These are phyloP conservation scores for Loriculus beryllinus DNA, from an alignment of 2,797 vertebrate genomes.

Conservation along the genomic window DNA sequence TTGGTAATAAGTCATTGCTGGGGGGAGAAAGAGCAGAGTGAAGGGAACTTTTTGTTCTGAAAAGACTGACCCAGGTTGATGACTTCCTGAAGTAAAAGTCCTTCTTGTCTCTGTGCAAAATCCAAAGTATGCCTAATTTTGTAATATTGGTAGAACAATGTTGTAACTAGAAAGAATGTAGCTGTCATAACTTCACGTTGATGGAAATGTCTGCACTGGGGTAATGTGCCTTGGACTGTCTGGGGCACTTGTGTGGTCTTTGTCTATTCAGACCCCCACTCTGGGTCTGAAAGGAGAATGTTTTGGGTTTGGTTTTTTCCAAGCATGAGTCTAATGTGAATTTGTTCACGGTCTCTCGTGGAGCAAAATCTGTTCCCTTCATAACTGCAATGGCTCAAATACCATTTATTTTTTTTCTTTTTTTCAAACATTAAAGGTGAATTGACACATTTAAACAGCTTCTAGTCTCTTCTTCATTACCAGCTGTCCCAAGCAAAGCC, in stretches of 20 bases:
- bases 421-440: constrained; percentile 71
- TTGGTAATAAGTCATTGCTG: background rate
- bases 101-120: constrained; percentile 67
- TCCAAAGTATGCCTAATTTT: constrained; percentile 69
- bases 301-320: constrained; percentile 33
- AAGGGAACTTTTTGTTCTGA: background rate
- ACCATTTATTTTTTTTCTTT: constrained; percentile 57
- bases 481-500: background rate
- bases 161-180: constrained; percentile 65
- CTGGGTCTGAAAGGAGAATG: constrained; percentile 44
- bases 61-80: constrained; percentile 29
- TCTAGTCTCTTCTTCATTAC: constrained; percentile 20
- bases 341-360: constrained; percentile 58
- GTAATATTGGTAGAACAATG: constrained; percentile 61
- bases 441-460: constrained; percentile 68
- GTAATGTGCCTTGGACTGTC: constrained; percentile 36
- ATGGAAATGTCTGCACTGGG: constrained; percentile 48
- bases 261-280: constrained; percentile 12
- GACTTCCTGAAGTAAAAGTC: constrained; percentile 62
- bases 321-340: constrained; percentile 72
- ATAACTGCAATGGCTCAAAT: constrained; percentile 71
- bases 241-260: constrained; percentile 22
- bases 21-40: background rate
- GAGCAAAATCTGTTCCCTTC: constrained; percentile 62
- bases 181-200: constrained; percentile 56